Conservation (phyloP, 2,113 vertebrate species). For the Perca flavescens region DNA sequence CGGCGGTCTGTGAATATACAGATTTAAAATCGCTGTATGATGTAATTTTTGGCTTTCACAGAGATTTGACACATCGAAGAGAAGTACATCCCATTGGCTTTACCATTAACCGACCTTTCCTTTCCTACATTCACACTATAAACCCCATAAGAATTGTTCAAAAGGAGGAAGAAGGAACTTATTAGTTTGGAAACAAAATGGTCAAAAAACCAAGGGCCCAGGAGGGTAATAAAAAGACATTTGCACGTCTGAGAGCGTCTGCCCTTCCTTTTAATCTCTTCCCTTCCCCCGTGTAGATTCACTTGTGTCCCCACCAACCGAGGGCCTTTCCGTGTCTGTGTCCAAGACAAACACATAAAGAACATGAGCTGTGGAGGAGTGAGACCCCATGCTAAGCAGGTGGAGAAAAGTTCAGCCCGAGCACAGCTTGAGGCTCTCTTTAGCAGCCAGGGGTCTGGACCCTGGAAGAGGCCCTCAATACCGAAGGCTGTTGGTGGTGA, state of each 20-base stretch:
- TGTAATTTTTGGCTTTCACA: conserved; percentile 24
- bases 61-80: conserved; percentile 37
- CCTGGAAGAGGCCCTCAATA: conserved; percentile 51
- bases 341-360: conserved; percentile 85
- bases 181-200: conserved; percentile 66
- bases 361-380: conserved; percentile 70
- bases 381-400: conserved; percentile 73
- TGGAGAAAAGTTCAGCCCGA: conserved; percentile 52
- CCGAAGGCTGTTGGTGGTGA: conserved; percentile 35
- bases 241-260: conserved; percentile 69
- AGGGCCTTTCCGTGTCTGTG: conserved; percentile 65
- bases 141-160: conserved; percentile 32
- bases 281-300: conserved; percentile 36
- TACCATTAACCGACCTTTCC: conserved; percentile 15
- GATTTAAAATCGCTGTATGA: conserved; percentile 1
- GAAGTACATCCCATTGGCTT: conserved; percentile 4
- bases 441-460: conserved; percentile 65
- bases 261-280: conserved; percentile 54
- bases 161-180: conserved; percentile 57
- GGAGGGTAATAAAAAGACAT: conserved; percentile 66
- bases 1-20: conserved; percentile 6
- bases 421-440: conserved; percentile 50
- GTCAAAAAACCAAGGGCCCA: conserved; percentile 56
- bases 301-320: conserved; percentile 54
- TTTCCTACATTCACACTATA: conserved; percentile 12